Conservation (phyloP, 2,113 vertebrate species). For the Chaetorhynchus papuensis region DNA sequence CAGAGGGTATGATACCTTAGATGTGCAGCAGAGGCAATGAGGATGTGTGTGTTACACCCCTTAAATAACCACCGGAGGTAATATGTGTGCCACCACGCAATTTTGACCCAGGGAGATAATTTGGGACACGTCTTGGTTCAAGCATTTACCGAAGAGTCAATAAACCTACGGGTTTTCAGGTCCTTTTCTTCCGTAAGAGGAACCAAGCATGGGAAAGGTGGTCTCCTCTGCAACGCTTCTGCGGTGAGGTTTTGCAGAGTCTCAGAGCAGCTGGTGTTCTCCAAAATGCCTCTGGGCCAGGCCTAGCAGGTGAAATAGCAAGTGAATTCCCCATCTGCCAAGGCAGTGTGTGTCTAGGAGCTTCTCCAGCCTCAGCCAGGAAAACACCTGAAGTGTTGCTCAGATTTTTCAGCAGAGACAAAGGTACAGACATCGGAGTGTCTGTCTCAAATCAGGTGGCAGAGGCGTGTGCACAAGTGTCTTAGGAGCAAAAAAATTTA, state of each 20-base stretch:
- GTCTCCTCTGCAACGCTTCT: not conserved
- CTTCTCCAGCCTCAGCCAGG: not conserved
- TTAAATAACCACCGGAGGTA: not conserved
- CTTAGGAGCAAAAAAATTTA: not conserved
- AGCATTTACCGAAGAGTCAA: not conserved
- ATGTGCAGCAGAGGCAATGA: not conserved
- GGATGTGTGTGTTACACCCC: not conserved
- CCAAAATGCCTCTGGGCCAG: not conserved
- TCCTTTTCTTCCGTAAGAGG: not conserved
- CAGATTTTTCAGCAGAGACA: not conserved
- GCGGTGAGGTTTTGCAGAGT: not conserved
- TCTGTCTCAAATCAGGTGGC: not conserved
- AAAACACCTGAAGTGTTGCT: not conserved
- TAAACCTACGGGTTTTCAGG: not conserved
- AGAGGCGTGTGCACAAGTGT: not conserved
- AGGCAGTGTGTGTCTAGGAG: not conserved
- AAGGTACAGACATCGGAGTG: not conserved
- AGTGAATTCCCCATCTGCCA: not conserved
- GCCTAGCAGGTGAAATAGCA: not conserved
- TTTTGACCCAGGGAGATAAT: not conserved
- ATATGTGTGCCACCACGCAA: fast-evolving
- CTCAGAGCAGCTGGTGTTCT: not conserved
- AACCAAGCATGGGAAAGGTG: not conserved
- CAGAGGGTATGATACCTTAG: not conserved
- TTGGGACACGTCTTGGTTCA: fast-evolving